Conservation (phyloP, 2,797 vertebrate species). For the Schizothorax lantsangensis region DNA sequence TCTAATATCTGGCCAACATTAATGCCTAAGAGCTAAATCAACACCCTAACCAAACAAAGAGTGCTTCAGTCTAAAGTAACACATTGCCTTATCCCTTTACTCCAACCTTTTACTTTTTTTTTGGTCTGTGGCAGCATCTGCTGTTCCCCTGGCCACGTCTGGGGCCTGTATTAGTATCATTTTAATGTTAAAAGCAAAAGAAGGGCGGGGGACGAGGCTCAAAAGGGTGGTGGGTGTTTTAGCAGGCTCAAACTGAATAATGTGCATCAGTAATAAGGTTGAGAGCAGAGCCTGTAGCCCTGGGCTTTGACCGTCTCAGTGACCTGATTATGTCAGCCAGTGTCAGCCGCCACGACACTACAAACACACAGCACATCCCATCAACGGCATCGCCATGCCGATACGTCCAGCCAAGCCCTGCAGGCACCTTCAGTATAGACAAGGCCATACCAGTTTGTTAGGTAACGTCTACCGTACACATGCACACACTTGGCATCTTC, state of each 20-base stretch:
- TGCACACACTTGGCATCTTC: not conserved
- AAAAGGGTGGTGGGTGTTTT: conserved; percentile 78
- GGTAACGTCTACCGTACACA: conserved; percentile 28
- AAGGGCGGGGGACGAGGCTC: conserved; percentile 28
- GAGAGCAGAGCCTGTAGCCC: conserved; percentile 84
- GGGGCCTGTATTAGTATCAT: conserved; percentile 69
- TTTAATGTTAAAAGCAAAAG: conserved; percentile 68
- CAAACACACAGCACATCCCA: conserved; percentile 87
- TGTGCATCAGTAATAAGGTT: conserved; percentile 86
- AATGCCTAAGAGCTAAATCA: conserved; percentile 38
- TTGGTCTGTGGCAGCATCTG: conserved; percentile 60
- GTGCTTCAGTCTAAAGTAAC: conserved; percentile 27
- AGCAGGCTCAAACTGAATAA: conserved; percentile 83
- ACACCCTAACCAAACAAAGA: conserved; percentile 44
- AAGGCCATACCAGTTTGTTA: conserved; percentile 36
- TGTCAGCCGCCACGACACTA: conserved; percentile 89
- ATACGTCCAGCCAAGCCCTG: conserved; percentile 75
- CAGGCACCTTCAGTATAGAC: conserved; percentile 77
- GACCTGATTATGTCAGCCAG: conserved; percentile 92
- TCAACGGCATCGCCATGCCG: conserved; percentile 84
- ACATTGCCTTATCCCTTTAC: conserved; percentile 5
- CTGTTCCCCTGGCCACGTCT: conserved; percentile 68
- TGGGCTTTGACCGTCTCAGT: conserved; percentile 88
- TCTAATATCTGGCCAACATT: conserved; percentile 23
- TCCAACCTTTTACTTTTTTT: not conserved